These are phyloP conservation scores for Mionectes macconnelli DNA, from an alignment of 2,113 vertebrate species.

Conservation along the genomic window DNA sequence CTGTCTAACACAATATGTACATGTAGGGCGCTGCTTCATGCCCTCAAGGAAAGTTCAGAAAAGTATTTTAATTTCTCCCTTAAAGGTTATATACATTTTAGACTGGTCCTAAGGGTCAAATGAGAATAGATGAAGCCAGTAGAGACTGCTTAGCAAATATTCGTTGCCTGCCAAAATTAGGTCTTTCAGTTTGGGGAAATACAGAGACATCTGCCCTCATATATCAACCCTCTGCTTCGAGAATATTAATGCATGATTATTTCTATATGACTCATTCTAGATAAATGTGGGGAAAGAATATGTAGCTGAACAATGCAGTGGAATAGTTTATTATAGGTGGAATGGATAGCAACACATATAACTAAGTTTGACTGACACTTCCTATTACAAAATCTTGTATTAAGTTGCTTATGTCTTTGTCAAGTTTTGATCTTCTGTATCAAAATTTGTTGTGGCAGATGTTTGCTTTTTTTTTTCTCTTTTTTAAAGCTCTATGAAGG, in stretches of 20 bases:
- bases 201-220: not conserved
- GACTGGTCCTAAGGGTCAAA: not conserved
- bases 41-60: not conserved
- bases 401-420: not conserved
- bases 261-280: not conserved
- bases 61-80: not conserved
- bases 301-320: not conserved
- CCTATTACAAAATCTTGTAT: not conserved
- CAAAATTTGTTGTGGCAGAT: not conserved
- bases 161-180: not conserved
- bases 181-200: not conserved
- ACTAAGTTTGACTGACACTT: not conserved
- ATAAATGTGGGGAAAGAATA: not conserved
- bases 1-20: not conserved
- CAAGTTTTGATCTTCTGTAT: not conserved
- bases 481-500: not conserved
- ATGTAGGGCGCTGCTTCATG: not conserved
- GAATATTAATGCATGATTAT: not conserved
- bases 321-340: not conserved
- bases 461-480: not conserved
- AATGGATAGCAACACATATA: not conserved
- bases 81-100: not conserved
- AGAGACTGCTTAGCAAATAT: not conserved
- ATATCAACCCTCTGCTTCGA: not conserved
- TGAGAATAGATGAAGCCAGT: not conserved